Evolutionary conservation across 2,888 invertebrate genomes (phyloP).

Genomic region (Lycophotia porphyrea): DNA sequence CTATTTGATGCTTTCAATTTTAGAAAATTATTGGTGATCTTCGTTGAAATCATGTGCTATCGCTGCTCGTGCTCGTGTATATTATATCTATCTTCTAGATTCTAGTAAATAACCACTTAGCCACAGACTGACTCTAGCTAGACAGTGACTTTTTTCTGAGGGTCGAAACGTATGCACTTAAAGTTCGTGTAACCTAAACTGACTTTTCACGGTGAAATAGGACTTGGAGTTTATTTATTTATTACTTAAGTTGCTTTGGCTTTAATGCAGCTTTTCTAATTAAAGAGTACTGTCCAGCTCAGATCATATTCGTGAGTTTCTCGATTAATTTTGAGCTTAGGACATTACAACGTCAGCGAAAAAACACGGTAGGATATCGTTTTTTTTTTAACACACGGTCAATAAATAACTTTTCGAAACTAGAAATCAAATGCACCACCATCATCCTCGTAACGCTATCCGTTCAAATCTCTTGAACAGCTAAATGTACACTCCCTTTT

Average conservation of each 20-base stretch:
- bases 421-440: not conserved
- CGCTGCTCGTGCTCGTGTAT: too few relatives aligned
- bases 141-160: not conserved
- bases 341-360: not conserved
- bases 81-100: too few relatives aligned
- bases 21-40: not conserved
- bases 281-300: not conserved
- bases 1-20: not conserved
- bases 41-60: not conserved
- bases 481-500: not conserved
- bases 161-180: not conserved
- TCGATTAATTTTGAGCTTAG: not conserved
- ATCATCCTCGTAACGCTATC: not conserved
- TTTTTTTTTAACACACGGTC: not conserved
- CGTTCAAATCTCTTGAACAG: not conserved
- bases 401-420: not conserved
- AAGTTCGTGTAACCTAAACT: not conserved
- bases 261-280: not conserved
- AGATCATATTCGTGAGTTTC: too few relatives aligned
- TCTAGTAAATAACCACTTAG: too few relatives aligned
- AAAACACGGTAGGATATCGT: not conserved
- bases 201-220: not conserved
- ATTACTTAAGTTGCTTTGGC: too few relatives aligned
- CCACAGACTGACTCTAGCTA: not conserved
- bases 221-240: too few relatives aligned